Evolutionary conservation across 2,888 invertebrate genomes (phyloP), one percentile per base, ranked within the genome.

Genomic region (Melanostoma scalare): DNA sequence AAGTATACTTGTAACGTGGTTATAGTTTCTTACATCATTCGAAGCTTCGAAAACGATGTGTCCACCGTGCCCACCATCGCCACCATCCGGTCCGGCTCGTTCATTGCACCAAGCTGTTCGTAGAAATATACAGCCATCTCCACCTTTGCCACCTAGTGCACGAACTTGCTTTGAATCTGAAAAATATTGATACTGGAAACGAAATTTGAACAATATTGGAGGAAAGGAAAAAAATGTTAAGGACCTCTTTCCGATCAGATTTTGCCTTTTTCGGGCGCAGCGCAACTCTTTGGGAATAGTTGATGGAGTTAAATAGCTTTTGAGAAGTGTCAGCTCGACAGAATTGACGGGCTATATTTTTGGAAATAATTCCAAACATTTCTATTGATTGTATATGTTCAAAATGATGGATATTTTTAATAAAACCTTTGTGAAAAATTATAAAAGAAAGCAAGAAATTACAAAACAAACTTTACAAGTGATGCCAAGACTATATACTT

Each of bases 41-140:
- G 93, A 92, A 0, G 96, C 96, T 94, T 90, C 92, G 85, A 99
- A 96, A 71, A 99, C 93, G 1, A 99, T 95, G 92, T 99, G 99
- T 0, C 97, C 99, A 0, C 99, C 99, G 89, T 96, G 94, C 0
- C 99, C 99, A 0, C 99, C 99, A 90, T 99, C 98, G 0, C 99
- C 99, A 10, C 88, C 99, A 90, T 98, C 97, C 0, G 98, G 99
- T 0, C 99, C 99, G 0, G 97, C 99, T 74, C 93, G 93, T 85
- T 98, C 98, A 88, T 98, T 98, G 68, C 93, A 93, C 93, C 94
- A 97, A 6, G 95, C 92, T 81, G 95, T 94, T 4, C 97, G 92
- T 89, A 99, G 98, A 0, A 97, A 96, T 71, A 98, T 94, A 86
- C 95, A 94, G 0, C 99, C 99, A 92, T 99, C 94, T 0, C 99